These are phyloP conservation scores for Magallana angulata DNA, from an alignment of 1,140 invertebrate genomes.

Conservation along the genomic window DNA sequence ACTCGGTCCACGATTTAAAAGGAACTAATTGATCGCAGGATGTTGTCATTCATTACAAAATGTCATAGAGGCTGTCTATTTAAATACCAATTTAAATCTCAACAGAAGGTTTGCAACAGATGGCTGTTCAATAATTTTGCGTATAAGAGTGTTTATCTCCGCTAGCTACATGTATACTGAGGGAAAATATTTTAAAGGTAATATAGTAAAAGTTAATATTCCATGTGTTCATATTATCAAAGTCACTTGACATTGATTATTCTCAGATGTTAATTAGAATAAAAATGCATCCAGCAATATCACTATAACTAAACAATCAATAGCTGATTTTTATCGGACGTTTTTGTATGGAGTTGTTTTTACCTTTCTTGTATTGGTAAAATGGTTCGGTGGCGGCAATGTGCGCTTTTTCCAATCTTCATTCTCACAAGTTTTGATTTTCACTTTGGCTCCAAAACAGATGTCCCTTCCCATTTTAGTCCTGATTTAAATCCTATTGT, in stretches of 20 bases:
- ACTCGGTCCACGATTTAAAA: too few species aligned
- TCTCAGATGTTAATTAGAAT: background rate
- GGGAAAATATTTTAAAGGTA: too few species aligned
- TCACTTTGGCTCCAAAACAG: constrained; percentile 18
- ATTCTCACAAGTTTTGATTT: background rate
- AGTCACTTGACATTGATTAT: background rate
- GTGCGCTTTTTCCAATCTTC: background rate
- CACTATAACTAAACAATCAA: background rate
- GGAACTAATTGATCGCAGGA: too few species aligned
- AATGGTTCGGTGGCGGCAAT: background rate
- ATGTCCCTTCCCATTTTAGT: constrained; percentile 29
- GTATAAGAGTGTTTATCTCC: too few species aligned
- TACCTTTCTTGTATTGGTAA: background rate
- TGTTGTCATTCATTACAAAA: too few species aligned
- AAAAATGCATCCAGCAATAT: background rate
- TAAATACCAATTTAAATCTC: too few species aligned
- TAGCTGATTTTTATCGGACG: background rate
- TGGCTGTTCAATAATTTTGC: too few species aligned
- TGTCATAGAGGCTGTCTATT: too few species aligned
- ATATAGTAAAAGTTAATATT: too few species aligned
- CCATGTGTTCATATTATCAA: background rate
- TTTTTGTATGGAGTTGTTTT: background rate
- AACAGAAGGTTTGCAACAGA: too few species aligned
- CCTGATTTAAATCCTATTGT: background rate
- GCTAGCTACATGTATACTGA: too few species aligned